Evolutionary conservation across 1,140 invertebrate species (phyloP), one percentile per base, ranked within the genome.

Genomic region (Hycleus cichorii): DNA sequence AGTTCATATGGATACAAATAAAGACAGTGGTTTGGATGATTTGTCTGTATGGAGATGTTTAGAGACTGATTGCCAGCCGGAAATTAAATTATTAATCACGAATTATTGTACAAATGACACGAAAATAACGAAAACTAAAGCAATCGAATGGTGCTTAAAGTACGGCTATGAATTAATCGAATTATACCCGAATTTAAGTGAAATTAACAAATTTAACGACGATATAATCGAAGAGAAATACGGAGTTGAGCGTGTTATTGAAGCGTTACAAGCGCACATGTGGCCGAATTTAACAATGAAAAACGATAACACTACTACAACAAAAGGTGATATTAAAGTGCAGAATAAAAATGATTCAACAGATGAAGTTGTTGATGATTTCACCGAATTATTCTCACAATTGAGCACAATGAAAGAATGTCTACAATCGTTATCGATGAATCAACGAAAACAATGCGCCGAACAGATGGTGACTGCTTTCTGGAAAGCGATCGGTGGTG

Each of bases 401-500:
- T 71, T 88, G 47, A 75, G 76, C 59, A 76, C 77, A 39, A 84
- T 87, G 80, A 87, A 85, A 75, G 82, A 87, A 62, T 83, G 83
- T 73, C 82, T 87, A 9, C 75, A 80, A 56, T 77, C 74, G 10
- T 66, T 91, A 58, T 81, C 83, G 24, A 72, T 74, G 8, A 80
- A 80, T 45, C 78, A 89, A 69, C 80, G 87, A 57, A 83, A 83
- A 71, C 77, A 78, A 54, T 87, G 83, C 73, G 88, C 88, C 11
- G 88, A 91, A 73, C 80, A 89, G 75, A 80, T 90, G 65, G 87
- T 89, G 0, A 80, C 85, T 56, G 83, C 85, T 25, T 91, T 91
- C 72, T 90, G 87, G 87, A 82, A 81, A 68, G 85, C 87, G 1
- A 85, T 90, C 62, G 87, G 86, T 38, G 87, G 87, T 42, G 83